These are phyloP conservation scores for Rafetus swinhoei DNA, from an alignment of 2,113 vertebrate species.

Conservation along the genomic window DNA sequence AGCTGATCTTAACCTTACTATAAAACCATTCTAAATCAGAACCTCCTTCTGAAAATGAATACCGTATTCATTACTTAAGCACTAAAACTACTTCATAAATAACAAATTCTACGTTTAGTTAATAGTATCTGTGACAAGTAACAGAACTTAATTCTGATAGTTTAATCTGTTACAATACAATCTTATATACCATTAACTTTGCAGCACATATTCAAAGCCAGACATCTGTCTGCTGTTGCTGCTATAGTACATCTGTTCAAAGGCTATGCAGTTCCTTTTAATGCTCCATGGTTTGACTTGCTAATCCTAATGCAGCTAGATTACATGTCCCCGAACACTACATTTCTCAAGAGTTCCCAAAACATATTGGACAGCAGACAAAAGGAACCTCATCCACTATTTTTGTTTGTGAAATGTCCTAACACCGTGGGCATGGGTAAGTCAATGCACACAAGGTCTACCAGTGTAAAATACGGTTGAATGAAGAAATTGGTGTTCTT, in stretches of 20 bases:
- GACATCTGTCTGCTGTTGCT: neutral
- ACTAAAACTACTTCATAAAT: neutral
- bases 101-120: neutral
- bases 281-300: neutral
- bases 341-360: neutral
- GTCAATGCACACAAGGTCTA: neutral
- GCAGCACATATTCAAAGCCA: neutral
- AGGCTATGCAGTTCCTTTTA: neutral
- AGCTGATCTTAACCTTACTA: neutral
- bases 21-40: neutral
- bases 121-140: neutral
- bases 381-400: neutral
- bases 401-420: neutral
- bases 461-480: rapidly evolving
- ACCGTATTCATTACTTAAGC: neutral
- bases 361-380: neutral
- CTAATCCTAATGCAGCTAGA: neutral
- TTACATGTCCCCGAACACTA: neutral
- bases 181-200: neutral
- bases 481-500: rapidly evolving
- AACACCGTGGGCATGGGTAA: neutral
- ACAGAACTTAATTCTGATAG: neutral
- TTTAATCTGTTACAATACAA: neutral
- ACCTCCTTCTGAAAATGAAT: neutral
- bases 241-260: neutral